Base-by-base conservation (phyloP, 2,797 vertebrate species). In the Pangasius mekongensis region DNA sequence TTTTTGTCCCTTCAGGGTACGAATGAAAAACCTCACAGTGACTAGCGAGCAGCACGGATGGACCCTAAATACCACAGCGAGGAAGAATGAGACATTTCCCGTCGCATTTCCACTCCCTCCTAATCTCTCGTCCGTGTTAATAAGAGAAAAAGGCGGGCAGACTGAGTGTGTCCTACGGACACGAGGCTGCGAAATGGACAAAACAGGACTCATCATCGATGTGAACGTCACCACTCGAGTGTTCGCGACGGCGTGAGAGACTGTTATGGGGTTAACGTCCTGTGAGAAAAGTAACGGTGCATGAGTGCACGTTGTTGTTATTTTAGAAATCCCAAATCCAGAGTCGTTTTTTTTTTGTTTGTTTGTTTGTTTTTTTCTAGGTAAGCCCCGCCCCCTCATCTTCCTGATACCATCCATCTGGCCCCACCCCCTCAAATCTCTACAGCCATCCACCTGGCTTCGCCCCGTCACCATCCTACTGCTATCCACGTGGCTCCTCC, bases 1-100 rank as follows among this genome's bases (percentile, higher is more conserved):
- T 7, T 14, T 77, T 13, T 83, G 84, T 89, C 89, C 87, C 88
- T 66, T 16, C 86, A 99, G 98, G 98, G 97, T 24, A 95, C 97
- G 69, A 93, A 95, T 0, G 98, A 99, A 92, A 99, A 99, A 93
- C 95, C 96, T 60, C 99, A 99, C 93, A 97, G 94, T 67, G 99
- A 99, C 91, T 99, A 96, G 96, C 62, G 24, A 27, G 89, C 33
- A 47, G 24, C 71, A n/a, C 13, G 0, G 33, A 39, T 9, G 2
- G 36, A 86, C 36, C 24, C 7, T 18, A 16, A 71, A 58, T 13
- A 73, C 52, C 33, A 8, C 67, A 30, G 67, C 3, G 22, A n/a
- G 30, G 9, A 85, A 49, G 84, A 60, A 76, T 20, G 43, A n/a
- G 62, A 52, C 9, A 4, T 58, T 43, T 86, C 85, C 27, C 33